These are phyloP conservation scores for Argyrosomus japonicus DNA, from an alignment of 2,113 vertebrate genomes.

Conservation along the genomic window DNA sequence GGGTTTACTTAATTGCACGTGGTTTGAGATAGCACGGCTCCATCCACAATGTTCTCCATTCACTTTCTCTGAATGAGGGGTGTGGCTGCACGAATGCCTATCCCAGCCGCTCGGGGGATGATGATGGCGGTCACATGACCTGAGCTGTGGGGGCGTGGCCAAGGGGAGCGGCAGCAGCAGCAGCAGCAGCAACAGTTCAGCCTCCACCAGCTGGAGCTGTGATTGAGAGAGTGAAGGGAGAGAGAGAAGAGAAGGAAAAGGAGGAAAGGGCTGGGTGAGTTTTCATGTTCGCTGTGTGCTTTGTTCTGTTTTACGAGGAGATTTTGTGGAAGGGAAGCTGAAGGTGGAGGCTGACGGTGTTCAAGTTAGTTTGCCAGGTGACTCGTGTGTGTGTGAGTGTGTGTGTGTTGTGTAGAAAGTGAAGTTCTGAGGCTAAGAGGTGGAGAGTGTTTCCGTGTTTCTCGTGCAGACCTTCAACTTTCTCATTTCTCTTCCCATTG, in stretches of 20 bases:
- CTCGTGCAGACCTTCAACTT: constrained; percentile 12
- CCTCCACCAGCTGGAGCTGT: constrained; percentile 81
- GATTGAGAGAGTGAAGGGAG: constrained; percentile 73
- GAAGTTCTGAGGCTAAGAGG: constrained; percentile 27
- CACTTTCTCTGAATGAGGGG: constrained; percentile 81
- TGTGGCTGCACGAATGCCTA: constrained; percentile 69
- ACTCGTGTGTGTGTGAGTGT: constrained; percentile 3
- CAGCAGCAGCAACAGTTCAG: constrained; percentile 54
- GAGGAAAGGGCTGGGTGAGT: constrained; percentile 82
- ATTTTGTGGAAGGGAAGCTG: not conserved
- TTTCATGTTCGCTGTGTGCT: constrained; percentile 42
- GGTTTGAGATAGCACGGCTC: constrained; percentile 1
- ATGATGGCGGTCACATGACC: constrained; percentile 77
- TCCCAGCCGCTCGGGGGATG: constrained; percentile 65
- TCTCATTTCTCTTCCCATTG: constrained; percentile 56
- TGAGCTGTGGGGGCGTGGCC: constrained; percentile 77
- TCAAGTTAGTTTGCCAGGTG: constrained; percentile 58
- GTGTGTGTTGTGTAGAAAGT: not conserved
- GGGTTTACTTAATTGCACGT: constrained; percentile 21
- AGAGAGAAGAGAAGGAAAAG: constrained; percentile 60
- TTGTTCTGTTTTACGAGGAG: constrained; percentile 25
- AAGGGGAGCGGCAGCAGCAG: constrained; percentile 49
- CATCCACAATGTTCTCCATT: constrained; percentile 70
- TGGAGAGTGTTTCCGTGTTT: not conserved
- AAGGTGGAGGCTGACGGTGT: constrained; percentile 19